These are phyloP conservation scores for Hyles vespertilio DNA, from an alignment of 1,140 invertebrate genomes.

Conservation along the genomic window DNA sequence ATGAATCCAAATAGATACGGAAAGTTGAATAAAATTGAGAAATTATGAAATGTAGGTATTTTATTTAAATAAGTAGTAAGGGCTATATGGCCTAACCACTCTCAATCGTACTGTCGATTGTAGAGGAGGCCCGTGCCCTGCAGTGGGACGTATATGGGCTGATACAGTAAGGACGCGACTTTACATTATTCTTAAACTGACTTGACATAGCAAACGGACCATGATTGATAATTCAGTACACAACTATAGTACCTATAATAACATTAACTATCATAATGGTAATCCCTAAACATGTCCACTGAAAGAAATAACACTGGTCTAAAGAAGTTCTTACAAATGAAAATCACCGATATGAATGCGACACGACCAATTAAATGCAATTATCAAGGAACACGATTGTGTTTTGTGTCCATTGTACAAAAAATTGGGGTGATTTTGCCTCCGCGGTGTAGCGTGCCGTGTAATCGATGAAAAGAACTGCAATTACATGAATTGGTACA, in stretches of 20 bases:
- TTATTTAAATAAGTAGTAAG: neutral
- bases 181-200: neutral
- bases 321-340: neutral
- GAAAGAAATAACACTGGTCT: no score
- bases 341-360: conserved; percentile 18
- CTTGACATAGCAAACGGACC: neutral
- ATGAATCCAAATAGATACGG: no score
- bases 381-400: conserved; percentile 26
- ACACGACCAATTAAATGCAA: conserved; percentile 38
- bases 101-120: no score
- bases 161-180: neutral
- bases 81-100: no score
- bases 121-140: no score
- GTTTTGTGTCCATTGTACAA: conserved; percentile 26
- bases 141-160: no score
- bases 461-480: conserved; percentile 22
- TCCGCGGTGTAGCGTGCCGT: conserved; percentile 22
- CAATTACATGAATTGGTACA: conserved; percentile 23
- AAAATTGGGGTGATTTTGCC: conserved; percentile 21
- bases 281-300: no score
- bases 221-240: no score
- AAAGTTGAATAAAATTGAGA: no score
- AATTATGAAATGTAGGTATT: no score
- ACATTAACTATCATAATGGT: no score
- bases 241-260: no score